A percentile compares a stretch with the other conserved stretches of the same genome.
These are phyloP conservation scores for Petroica traversi DNA, from an alignment of 2,113 vertebrate species.

Conservation along the genomic window DNA sequence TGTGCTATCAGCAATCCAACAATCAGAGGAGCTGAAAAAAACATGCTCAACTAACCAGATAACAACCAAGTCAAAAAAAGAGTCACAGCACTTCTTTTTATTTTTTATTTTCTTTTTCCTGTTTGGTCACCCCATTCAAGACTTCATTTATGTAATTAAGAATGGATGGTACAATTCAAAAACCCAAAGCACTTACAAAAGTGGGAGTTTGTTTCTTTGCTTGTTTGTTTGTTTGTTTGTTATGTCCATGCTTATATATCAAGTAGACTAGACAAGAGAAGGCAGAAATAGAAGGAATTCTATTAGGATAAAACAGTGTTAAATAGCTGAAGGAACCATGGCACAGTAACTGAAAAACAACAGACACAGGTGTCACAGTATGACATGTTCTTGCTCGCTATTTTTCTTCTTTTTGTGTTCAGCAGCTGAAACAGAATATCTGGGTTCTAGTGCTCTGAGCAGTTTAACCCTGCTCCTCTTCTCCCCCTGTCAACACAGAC, in stretches of 20 bases:
- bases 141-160: neutral
- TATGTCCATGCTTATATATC: neutral
- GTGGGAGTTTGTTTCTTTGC: rapidly evolving
- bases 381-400: neutral
- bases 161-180: neutral
- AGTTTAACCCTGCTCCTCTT: neutral
- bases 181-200: neutral
- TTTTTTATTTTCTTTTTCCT: neutral
- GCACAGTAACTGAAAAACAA: neutral
- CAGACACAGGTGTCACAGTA: neutral
- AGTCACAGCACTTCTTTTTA: neutral
- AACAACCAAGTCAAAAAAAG: neutral
- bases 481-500: neutral
- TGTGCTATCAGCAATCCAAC: neutral
- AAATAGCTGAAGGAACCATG: neutral
- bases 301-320: neutral
- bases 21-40: neutral
- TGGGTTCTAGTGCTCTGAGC: neutral
- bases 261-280: neutral
- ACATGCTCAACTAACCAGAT: neutral
- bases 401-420: neutral
- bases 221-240: neutral
- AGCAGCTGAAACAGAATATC: neutral
- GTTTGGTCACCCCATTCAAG: neutral
- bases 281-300: neutral